phyloP scores from a whole-genome alignment of 2,888 invertebrate species.

The Andrena praecox region DNA sequence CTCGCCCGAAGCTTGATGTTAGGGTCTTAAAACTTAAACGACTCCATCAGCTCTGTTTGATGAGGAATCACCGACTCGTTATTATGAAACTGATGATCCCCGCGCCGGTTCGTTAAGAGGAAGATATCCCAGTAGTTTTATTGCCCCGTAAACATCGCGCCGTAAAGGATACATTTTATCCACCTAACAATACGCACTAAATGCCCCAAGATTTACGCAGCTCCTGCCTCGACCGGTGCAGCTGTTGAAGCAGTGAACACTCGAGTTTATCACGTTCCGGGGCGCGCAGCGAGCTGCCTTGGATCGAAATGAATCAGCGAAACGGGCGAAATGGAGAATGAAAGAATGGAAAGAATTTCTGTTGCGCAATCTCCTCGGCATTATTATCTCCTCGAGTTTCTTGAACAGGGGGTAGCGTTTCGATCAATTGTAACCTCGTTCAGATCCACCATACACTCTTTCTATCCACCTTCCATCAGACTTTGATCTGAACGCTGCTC shows the following conservation, averaged over 20 bases:
- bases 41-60: no score
- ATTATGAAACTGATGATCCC: no score
- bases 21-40: no score
- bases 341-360: constrained; percentile 16
- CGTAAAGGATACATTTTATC: neutral
- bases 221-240: neutral
- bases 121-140: neutral
- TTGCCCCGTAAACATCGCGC: constrained; percentile 17
- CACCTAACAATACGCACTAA: neutral
- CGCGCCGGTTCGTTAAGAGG: neutral
- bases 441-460: neutral
- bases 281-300: neutral
- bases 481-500: no score
- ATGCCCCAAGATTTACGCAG: constrained; percentile 12
- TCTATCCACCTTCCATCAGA: neutral
- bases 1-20: no score
- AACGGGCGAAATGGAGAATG: constrained; percentile 12
- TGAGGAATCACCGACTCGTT: no score
- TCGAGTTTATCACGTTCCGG: constrained; percentile 2
- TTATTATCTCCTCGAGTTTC: constrained; percentile 2
- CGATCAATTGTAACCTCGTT: constrained; percentile 8
- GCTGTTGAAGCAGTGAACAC: neutral
- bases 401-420: neutral
- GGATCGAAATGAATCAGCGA: constrained; percentile 28
- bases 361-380: constrained; percentile 16